Evolutionary conservation across 2,113 vertebrate genomes (phyloP).

Genomic region (Oenanthe melanoleuca): DNA sequence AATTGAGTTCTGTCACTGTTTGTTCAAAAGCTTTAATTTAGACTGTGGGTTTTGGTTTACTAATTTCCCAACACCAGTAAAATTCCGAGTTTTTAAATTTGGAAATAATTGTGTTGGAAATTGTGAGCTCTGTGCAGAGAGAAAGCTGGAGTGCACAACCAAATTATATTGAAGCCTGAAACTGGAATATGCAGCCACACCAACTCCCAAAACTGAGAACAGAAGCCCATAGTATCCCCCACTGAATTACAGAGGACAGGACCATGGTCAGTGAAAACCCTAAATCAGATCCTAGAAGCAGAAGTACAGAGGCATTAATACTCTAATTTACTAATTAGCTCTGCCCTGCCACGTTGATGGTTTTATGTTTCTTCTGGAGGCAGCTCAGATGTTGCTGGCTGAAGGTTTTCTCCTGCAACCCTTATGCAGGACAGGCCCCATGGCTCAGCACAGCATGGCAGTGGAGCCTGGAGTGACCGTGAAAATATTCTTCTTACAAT

Average conservation of each 20-base stretch:
- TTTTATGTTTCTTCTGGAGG: background rate
- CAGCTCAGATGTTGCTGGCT: background rate
- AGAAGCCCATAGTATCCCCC: background rate
- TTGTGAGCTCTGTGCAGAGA: background rate
- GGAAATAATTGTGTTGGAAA: background rate
- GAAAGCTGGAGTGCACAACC: background rate
- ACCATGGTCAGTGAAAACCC: background rate
- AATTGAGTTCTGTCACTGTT: background rate
- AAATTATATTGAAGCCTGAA: background rate
- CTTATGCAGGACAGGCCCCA: background rate
- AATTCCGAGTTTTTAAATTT: background rate
- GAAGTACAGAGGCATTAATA: background rate
- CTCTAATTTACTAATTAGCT: background rate
- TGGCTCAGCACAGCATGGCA: background rate
- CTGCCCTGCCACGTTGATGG: background rate
- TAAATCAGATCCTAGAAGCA: background rate
- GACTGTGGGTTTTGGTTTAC: background rate
- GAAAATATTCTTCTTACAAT: background rate
- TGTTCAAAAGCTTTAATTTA: background rate
- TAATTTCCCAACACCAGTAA: background rate
- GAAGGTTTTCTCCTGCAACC: background rate
- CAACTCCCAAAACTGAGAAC: fast-evolving
- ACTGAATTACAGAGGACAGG: background rate
- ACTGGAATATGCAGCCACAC: background rate
- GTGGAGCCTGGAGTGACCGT: background rate